Conservation (phyloP, 53 echinoderm and acorn worm species). For the Echinometra lucunter region DNA sequence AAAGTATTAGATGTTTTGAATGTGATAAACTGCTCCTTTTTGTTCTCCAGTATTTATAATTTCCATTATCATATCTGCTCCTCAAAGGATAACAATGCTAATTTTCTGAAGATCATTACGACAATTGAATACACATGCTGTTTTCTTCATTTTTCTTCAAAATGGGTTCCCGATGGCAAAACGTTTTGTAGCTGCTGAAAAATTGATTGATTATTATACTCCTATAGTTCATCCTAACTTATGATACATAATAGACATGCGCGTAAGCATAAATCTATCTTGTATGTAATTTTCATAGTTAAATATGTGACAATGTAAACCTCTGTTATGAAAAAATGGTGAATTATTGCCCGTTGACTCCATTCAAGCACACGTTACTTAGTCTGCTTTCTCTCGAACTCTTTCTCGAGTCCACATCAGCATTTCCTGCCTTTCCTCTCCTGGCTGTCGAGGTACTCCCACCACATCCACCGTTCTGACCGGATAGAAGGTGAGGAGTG, state of each 20-base stretch:
- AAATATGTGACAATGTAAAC: neutral
- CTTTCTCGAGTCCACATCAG: constrained; percentile 27
- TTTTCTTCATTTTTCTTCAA: neutral
- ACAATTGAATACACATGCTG: neutral
- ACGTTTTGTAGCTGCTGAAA: neutral
- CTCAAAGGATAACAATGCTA: neutral
- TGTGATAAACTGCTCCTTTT: neutral
- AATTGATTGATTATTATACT: neutral
- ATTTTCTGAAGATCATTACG: neutral
- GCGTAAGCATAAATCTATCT: neutral
- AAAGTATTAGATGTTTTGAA: neutral
- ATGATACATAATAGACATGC: neutral
- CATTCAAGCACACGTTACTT: constrained; percentile 52
- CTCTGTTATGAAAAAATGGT: neutral
- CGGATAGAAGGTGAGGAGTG: constrained; percentile 17
- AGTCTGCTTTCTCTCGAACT: constrained; percentile 58
- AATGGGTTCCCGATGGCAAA: neutral
- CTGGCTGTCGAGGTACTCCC: neutral
- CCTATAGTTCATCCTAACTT: neutral
- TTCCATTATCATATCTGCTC: neutral
- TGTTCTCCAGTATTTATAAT: neutral
- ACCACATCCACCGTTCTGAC: neutral
- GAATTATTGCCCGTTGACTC: constrained; percentile 37
- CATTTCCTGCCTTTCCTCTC: neutral
- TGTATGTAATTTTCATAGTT: neutral